Conservation (phyloP, 2,797 vertebrate species). For the Microctenopoma lineatum region DNA sequence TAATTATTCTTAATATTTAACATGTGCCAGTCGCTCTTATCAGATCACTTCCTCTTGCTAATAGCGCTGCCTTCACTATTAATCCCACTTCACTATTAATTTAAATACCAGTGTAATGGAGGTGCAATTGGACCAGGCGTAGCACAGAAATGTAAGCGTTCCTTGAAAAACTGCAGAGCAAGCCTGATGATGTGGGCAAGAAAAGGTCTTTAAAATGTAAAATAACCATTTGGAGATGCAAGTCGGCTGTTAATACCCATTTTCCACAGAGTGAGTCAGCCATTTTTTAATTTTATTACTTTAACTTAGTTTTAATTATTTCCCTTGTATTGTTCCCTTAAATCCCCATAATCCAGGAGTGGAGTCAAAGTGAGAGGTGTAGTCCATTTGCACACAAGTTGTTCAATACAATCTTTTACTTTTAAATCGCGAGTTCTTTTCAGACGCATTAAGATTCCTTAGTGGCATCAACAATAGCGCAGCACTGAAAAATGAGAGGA, state of each 20-base stretch:
- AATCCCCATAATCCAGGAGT: slow-evolving; percentile 49
- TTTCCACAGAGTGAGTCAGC: slow-evolving; percentile 64
- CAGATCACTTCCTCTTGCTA: slow-evolving; percentile 32
- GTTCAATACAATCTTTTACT: slow-evolving; percentile 27
- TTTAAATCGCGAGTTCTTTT: slow-evolving; percentile 28
- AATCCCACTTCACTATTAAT: slow-evolving; percentile 38
- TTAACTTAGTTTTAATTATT: slow-evolving; percentile 68
- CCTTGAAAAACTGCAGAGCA: slow-evolving; percentile 31
- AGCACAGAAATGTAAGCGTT: slow-evolving; percentile 23
- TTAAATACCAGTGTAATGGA: slow-evolving; percentile 44
- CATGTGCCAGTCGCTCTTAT: slow-evolving; percentile 31
- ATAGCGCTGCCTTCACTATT: slow-evolving; percentile 6
- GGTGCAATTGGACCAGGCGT: slow-evolving; percentile 23
- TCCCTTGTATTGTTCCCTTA: slow-evolving; percentile 49
- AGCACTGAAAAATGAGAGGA: background rate
- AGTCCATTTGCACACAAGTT: slow-evolving; percentile 40
- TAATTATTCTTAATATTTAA: slow-evolving; percentile 30
- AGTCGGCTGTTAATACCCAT: slow-evolving; percentile 61
- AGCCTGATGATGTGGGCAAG: slow-evolving; percentile 63
- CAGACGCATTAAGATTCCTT: slow-evolving; percentile 29
- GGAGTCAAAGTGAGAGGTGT: slow-evolving; percentile 34
- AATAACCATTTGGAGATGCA: slow-evolving; percentile 62
- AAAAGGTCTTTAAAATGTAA: slow-evolving; percentile 70
- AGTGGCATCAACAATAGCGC: background rate
- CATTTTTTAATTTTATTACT: slow-evolving; percentile 70